Percentiles rank a stretch among this genome's conserved stretches.
Conservation (phyloP, 2,888 invertebrate genomes). For the Syrphus vitripennis region DNA sequence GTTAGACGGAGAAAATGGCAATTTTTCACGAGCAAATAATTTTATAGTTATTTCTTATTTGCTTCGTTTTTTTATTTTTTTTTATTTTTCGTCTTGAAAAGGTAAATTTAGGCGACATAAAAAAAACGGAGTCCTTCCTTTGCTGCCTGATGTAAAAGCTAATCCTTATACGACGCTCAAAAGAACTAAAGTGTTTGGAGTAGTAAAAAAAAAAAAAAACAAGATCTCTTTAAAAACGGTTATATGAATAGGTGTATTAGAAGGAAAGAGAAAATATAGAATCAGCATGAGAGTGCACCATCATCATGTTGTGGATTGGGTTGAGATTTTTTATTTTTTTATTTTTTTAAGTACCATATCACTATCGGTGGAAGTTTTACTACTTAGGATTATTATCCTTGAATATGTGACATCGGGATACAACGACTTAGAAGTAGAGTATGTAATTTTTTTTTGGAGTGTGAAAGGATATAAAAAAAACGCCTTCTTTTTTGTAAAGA, state of each 20-base stretch:
- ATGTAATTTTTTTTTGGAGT: constrained; percentile 25
- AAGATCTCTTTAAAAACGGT: background rate
- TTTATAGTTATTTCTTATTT: constrained; percentile 67
- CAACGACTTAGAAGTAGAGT: constrained; percentile 20
- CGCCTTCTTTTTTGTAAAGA: background rate
- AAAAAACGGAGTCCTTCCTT: background rate
- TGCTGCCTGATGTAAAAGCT: constrained; percentile 8
- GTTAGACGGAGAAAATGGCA: constrained; percentile 45
- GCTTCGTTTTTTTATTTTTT: no score
- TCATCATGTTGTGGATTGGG: background rate
- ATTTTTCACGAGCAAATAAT: constrained; percentile 70
- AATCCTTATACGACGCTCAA: background rate
- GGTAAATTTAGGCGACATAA: constrained; percentile 44
- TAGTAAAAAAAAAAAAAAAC: no score
- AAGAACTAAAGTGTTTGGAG: constrained; percentile 9
- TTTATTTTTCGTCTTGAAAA: constrained; percentile 34
- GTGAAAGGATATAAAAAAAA: constrained; percentile 23
- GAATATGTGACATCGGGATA: constrained; percentile 44
- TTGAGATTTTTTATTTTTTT: constrained; percentile 3
- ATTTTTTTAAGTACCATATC: constrained; percentile 44
- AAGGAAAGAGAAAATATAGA: background rate
- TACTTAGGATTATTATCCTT: constrained; percentile 63
- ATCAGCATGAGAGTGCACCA: background rate
- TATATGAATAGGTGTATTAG: background rate
- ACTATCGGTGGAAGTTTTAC: constrained; percentile 65